Percentiles rank a stretch among this genome's conserved stretches.
These are phyloP conservation scores for Falco berigora DNA, from an alignment of 2,797 vertebrate genomes.

Conservation along the genomic window DNA sequence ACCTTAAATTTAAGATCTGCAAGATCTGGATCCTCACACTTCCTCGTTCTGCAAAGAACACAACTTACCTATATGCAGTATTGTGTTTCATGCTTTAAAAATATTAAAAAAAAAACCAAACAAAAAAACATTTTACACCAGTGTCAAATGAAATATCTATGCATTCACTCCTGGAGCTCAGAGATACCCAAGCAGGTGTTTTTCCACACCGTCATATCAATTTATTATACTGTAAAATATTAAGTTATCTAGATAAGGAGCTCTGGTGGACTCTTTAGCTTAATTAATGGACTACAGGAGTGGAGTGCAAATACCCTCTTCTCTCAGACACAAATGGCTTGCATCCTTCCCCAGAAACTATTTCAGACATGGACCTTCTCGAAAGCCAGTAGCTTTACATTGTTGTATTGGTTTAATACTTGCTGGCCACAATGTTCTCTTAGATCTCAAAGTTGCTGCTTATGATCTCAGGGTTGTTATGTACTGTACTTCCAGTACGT, in stretches of 20 bases:
- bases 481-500: too few relatives aligned
- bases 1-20: neutral
- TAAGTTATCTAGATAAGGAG: neutral
- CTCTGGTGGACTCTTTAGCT: neutral
- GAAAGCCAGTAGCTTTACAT: neutral
- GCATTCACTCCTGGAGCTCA: neutral
- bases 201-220: neutral
- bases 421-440: too few relatives aligned
- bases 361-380: neutral
- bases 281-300: neutral
- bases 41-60: neutral
- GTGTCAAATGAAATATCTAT: neutral
- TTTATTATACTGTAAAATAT: neutral
- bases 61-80: neutral
- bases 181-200: neutral
- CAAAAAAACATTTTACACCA: neutral
- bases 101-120: neutral
- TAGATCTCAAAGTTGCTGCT: too few relatives aligned
- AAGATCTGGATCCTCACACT: neutral
- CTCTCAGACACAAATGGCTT: neutral
- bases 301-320: neutral
- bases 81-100: neutral
- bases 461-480: too few relatives aligned
- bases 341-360: neutral
- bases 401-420: neutral